phyloP scores from a whole-genome alignment of 2,113 vertebrate species.

The Capreolus pygargus region DNA sequence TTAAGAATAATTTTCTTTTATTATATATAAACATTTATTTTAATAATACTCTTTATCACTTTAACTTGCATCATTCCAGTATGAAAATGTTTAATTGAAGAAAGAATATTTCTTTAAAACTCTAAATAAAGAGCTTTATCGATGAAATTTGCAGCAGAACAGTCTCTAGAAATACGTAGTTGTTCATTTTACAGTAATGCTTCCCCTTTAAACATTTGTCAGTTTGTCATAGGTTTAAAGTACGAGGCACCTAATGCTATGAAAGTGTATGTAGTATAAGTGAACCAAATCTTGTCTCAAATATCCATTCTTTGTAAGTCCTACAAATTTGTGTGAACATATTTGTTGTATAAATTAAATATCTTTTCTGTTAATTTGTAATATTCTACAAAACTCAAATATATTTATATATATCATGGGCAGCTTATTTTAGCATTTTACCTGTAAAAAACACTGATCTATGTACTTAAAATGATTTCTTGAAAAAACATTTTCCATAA shows the following conservation, averaged over 20 bases:
- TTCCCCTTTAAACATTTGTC: conserved; percentile 62
- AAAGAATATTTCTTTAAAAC: conserved; percentile 67
- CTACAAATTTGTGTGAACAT: conserved; percentile 61
- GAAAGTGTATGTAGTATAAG: conserved; percentile 66
- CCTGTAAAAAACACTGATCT: conserved; percentile 73
- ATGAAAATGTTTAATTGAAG: conserved; percentile 73
- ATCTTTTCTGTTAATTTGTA: conserved; percentile 77
- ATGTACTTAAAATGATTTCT: conserved; percentile 67
- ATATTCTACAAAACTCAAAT: conserved; percentile 77
- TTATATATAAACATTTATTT: conserved; percentile 68
- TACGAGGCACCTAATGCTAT: conserved; percentile 75
- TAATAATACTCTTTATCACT: conserved; percentile 63
- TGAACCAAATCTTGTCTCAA: conserved; percentile 67
- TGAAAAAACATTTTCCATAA: conserved; percentile 72
- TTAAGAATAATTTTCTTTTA: not conserved
- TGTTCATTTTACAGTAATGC: conserved; percentile 53
- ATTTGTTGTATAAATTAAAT: conserved; percentile 79
- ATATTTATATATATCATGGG: conserved; percentile 76
- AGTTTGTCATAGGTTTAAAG: conserved; percentile 74
- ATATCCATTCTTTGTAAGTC: conserved; percentile 33
- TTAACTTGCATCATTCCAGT: conserved; percentile 73
- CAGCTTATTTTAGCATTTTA: conserved; percentile 69
- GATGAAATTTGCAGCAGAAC: conserved; percentile 50
- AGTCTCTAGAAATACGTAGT: conserved; percentile 59
- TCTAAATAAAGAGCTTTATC: conserved; percentile 72